Evolutionary conservation across 64 coral and sea anemone genomes (phyloP), one percentile per base, ranked within the genome.

Genomic region (Cladopsammia gracilis): DNA sequence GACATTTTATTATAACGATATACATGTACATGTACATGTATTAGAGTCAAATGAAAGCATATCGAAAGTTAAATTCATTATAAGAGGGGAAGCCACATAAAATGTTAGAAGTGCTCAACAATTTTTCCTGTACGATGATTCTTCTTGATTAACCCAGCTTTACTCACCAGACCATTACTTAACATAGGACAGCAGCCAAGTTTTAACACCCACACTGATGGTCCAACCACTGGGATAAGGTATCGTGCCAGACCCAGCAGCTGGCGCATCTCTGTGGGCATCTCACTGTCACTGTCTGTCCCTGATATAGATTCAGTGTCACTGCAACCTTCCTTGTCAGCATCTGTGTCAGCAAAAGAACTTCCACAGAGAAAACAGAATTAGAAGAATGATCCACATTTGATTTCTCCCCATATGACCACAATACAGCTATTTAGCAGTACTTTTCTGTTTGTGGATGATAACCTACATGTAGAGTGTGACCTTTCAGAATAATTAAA

Each of bases 81-180:
- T 34, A 34, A 34, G 34, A 34, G 34, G 34, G 34, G 34, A 34
- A 34, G 34, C 34, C 34, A 34, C 34, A 34, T 34, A 34, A 34
- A 34, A 34, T 34, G 34, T 34, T 34, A 34, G 34, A 34, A 34
- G 34, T 34, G 34, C 34, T 34, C 34, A 34, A 34, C 34, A 34
- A 2, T 34, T 34, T 34, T 34, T 34, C 34, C 34, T 34, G 34
- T 34, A 34, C 34, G 34, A 34, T 34, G 34, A 34, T 34, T 34
- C 12, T 19, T 22, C 45, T 64, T 78, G 25, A 24, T 62, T 7
- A 6, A 56, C 34, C 25, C 25, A 25, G 13, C 3, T 59, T 22
- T 65, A 88, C 98, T 96, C 76, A 99, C 98, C 98, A 99, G 53
- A 70, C 98, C 98, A 94, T 99, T 99, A 22, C 90, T 96, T 59